These are phyloP conservation scores for Philereme vetulata DNA, from an alignment of 2,888 invertebrate species.

Conservation along the genomic window DNA sequence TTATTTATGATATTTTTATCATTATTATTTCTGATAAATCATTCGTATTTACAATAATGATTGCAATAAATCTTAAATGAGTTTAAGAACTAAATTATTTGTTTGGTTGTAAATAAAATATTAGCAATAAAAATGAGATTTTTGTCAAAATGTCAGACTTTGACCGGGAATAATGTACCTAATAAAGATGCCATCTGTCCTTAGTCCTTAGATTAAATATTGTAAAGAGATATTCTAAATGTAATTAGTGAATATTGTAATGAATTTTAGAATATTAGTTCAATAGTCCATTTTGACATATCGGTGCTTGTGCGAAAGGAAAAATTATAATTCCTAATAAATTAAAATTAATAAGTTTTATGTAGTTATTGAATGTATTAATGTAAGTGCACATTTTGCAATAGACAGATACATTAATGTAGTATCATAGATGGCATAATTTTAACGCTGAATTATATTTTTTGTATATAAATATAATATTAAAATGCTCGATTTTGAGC, in stretches of 20 bases:
- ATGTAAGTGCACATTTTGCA: constrained; percentile 52
- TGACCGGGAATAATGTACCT: constrained; percentile 43
- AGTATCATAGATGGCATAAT: constrained; percentile 41
- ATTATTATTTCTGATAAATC: not conserved
- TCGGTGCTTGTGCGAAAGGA: constrained; percentile 78
- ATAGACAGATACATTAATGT: constrained; percentile 51
- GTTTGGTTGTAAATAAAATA: not conserved
- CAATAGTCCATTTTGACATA: constrained; percentile 78
- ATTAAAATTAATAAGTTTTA: constrained; percentile 42
- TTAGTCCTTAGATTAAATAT: constrained; percentile 53
- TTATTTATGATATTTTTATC: not conserved
- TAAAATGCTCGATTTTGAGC: constrained; percentile 25
- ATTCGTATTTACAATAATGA: too few relatives aligned
- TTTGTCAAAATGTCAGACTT: constrained; percentile 44
- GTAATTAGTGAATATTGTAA: constrained; percentile 56
- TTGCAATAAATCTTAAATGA: too few relatives aligned
- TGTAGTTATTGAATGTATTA: constrained; percentile 52
- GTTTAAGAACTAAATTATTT: not conserved
- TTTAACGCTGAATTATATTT: constrained; percentile 32
- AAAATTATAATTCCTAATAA: constrained; percentile 66
- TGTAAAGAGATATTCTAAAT: constrained; percentile 74
- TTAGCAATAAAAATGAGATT: constrained; percentile 17
- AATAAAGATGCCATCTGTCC: constrained; percentile 65
- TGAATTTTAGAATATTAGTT: constrained; percentile 38
- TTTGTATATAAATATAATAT: constrained; percentile 29